These are phyloP conservation scores for Scrobipalpa atriplicella DNA, from an alignment of 2,888 invertebrate genomes.

Conservation along the genomic window DNA sequence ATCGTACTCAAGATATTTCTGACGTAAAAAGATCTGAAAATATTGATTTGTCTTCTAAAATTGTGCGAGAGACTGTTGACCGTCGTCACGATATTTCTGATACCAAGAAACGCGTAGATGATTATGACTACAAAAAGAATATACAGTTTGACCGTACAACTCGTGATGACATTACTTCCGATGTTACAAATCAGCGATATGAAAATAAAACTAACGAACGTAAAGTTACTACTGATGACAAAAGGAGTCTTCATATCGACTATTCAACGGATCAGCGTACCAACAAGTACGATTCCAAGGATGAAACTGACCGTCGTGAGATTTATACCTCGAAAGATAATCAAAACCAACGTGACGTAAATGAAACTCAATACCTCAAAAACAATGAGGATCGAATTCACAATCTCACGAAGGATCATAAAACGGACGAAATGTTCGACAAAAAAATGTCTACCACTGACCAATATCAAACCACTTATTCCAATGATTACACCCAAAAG, in stretches of 20 bases:
- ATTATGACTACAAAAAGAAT: conserved; percentile 36
- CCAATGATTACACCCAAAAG: conserved; percentile 81
- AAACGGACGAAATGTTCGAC: conserved; percentile 56
- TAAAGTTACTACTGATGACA: conserved; percentile 11
- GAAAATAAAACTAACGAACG: conserved; percentile 17
- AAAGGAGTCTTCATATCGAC: conserved; percentile 30
- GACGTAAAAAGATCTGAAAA: conserved; percentile 32
- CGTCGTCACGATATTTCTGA: conserved; percentile 22
- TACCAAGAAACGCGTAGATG: conserved; percentile 20
- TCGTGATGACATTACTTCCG: conserved; percentile 29
- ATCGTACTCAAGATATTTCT: conserved; percentile 17
- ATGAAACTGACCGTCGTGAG: conserved; percentile 45
- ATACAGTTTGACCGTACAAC: conserved; percentile 29
- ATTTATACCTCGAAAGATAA: conserved; percentile 39
- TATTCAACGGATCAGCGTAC: conserved; percentile 36
- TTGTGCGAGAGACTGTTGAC: conserved; percentile 28
- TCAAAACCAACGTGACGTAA: conserved; percentile 40
- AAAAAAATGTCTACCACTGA: conserved; percentile 55
- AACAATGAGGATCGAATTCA: conserved; percentile 50
- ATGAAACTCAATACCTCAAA: conserved; percentile 46
- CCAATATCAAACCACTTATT: conserved; percentile 84
- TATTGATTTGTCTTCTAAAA: conserved; percentile 26
- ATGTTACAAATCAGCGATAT: conserved; percentile 20
- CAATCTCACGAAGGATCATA: conserved; percentile 49
- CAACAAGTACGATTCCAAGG: conserved; percentile 42